A percentile compares a stretch with the other conserved stretches of the same genome.
These are phyloP conservation scores for Andrena cerasifolii DNA, from an alignment of 1,140 invertebrate species.

Conservation along the genomic window DNA sequence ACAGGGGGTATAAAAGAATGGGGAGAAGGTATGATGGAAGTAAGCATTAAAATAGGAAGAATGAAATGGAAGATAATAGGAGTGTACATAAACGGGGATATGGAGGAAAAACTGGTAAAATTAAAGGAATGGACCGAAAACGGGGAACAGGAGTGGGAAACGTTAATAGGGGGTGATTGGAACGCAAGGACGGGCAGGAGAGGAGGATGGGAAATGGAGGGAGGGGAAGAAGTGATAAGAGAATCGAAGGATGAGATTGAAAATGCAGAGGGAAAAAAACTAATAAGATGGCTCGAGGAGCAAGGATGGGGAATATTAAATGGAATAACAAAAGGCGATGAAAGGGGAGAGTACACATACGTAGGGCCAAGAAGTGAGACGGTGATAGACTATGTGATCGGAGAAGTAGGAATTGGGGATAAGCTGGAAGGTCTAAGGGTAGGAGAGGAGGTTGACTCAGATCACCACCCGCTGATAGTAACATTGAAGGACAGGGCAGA, in stretches of 20 bases:
- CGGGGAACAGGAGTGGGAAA: background rate
- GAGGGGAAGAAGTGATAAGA: background rate
- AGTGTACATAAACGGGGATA: too few relatives aligned
- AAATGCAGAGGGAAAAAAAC: background rate
- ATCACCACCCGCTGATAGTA: too few relatives aligned
- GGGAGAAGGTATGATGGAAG: background rate
- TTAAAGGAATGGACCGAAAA: background rate
- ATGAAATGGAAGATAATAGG: background rate
- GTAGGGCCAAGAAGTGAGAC: background rate
- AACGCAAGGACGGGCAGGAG: background rate
- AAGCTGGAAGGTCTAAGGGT: background rate
- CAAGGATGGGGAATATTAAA: background rate
- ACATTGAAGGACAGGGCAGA: too few relatives aligned
- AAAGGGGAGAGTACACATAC: background rate
- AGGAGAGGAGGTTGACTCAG: too few relatives aligned
- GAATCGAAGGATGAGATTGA: background rate
- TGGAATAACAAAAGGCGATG: background rate
- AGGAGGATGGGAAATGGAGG: background rate
- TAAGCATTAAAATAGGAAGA: background rate
- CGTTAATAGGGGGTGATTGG: background rate
- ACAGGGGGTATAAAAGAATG: background rate
- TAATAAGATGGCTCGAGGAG: background rate
- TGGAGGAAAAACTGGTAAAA: too few relatives aligned
- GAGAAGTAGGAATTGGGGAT: background rate
- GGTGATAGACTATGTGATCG: background rate